A percentile compares a stretch with the other conserved stretches of the same genome.
phyloP scores from a whole-genome alignment of 2,797 vertebrate species.

The Spheniscus humboldti region DNA sequence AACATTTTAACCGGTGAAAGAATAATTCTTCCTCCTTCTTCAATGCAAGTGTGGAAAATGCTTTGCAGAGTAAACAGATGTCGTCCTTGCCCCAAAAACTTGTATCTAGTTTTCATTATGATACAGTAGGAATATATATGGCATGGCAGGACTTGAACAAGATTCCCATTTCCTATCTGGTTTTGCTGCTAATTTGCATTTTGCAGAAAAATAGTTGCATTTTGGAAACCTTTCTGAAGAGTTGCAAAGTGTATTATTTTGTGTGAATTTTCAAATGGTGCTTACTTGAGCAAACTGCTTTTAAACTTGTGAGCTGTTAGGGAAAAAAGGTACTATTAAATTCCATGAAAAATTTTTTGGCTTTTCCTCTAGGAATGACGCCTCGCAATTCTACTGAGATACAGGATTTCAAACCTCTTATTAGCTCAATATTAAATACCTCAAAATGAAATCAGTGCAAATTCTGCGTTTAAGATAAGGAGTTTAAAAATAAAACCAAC shows the following conservation, averaged over 20 bases:
- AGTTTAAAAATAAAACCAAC: background rate
- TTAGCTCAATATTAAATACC: background rate
- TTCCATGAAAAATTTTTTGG: background rate
- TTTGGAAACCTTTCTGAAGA: background rate
- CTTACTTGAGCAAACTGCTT: background rate
- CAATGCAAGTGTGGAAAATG: background rate
- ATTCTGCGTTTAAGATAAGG: background rate
- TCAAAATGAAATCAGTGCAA: background rate
- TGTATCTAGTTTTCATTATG: background rate
- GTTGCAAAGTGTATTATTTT: background rate
- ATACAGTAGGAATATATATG: background rate
- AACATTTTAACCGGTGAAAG: background rate
- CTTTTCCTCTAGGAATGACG: background rate
- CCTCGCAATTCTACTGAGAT: background rate
- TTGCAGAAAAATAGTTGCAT: background rate
- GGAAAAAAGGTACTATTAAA: background rate
- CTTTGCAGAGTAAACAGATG: background rate
- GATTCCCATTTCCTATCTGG: background rate
- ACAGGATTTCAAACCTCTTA: background rate
- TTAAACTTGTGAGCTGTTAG: background rate
- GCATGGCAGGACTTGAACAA: background rate
- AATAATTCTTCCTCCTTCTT: background rate
- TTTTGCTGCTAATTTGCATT: background rate
- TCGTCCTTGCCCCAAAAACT: background rate
- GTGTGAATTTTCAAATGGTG: background rate